Evolutionary conservation across 1,140 invertebrate species (phyloP).

Genomic region (Sminthurides bifidus): DNA sequence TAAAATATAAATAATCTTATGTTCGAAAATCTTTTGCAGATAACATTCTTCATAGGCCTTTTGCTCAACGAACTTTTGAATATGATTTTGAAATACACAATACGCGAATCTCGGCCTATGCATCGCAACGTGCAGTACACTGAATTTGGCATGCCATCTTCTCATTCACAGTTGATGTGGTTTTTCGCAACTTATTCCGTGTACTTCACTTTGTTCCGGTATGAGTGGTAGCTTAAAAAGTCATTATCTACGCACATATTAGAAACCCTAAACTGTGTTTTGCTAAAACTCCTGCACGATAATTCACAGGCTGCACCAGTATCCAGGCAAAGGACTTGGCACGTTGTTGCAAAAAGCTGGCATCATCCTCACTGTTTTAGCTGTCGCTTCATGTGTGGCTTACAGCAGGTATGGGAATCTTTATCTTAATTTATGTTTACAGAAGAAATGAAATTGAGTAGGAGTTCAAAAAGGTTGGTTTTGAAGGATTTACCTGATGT

Average conservation of each 20-base stretch:
- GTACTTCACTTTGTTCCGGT: constrained; percentile 80
- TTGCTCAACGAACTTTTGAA: constrained; percentile 68
- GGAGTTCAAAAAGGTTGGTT: constrained; percentile 52
- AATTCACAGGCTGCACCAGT: constrained; percentile 25
- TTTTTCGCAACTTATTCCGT: constrained; percentile 77
- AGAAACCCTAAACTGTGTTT: constrained; percentile 35
- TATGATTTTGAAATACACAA: constrained; percentile 66
- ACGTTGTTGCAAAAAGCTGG: constrained; percentile 29
- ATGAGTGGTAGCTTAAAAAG: constrained; percentile 32
- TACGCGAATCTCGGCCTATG: constrained; percentile 65
- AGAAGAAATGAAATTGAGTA: constrained; percentile 33
- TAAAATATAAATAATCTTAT: too few species aligned
- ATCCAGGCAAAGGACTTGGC: constrained; percentile 23
- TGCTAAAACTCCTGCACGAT: not conserved
- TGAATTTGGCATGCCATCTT: constrained; percentile 90
- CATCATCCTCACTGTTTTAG: constrained; percentile 34
- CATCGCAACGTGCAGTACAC: constrained; percentile 53
- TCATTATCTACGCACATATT: not conserved
- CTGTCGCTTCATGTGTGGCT: constrained; percentile 35
- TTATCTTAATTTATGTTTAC: constrained; percentile 25
- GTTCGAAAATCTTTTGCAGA: too few species aligned
- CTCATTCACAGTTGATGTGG: constrained; percentile 85
- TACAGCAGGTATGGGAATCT: constrained; percentile 36
- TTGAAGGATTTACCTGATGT: constrained; percentile 66
- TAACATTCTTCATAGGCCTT: constrained; percentile 69